Evolutionary conservation across 2,888 invertebrate genomes (phyloP).

Genomic region (Phania funesta): DNA sequence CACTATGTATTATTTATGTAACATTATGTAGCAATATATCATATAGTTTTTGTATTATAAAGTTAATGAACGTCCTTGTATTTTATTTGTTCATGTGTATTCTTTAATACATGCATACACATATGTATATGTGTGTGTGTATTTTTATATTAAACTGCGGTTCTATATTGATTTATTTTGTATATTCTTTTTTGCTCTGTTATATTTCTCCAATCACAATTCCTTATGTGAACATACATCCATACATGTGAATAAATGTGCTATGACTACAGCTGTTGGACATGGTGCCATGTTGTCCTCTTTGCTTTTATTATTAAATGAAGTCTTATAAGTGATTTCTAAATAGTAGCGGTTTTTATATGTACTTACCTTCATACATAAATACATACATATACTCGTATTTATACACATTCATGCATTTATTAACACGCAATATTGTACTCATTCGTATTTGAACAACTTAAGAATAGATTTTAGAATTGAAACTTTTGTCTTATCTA

Average conservation of each 20-base stretch:
- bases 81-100: conserved; percentile 27
- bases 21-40: background rate
- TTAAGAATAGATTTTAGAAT: no score
- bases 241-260: background rate
- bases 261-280: background rate
- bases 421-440: no score
- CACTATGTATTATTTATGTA: background rate
- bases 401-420: background rate
- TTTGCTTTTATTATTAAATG: conserved; percentile 34
- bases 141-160: conserved; percentile 24
- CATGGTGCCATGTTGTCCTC: background rate
- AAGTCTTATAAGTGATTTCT: conserved; percentile 57
- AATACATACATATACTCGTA: background rate
- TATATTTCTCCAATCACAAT: conserved; percentile 25
- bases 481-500: no score
- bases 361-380: background rate
- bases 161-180: conserved; percentile 55
- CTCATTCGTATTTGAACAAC: no score
- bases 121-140: background rate
- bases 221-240: background rate
- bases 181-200: background rate
- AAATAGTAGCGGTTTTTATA: conserved; percentile 1
- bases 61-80: conserved; percentile 67
- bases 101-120: background rate
- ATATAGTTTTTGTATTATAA: conserved; percentile 6